Evolutionary conservation across 2,797 vertebrate species (phyloP), one percentile per base, ranked within the genome.

Genomic region (Odontamblyopus lacepedii): DNA sequence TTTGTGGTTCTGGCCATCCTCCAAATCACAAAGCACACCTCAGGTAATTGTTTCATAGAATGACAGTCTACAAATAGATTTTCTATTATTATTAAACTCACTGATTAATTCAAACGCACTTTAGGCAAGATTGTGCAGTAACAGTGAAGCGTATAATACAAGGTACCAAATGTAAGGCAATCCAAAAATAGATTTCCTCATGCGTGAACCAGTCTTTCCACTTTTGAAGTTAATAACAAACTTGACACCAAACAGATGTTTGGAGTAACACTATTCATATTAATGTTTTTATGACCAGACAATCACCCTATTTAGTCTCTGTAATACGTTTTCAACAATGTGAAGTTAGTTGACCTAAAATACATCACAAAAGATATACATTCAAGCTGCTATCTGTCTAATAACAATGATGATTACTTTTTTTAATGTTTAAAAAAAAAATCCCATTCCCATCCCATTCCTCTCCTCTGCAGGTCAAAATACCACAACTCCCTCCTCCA

Each of bases 1-100:
- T 70, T 85, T 71, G 55, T 89, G 51, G 61, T 90, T 81, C 74
- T 62, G 67, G 32, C 38, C 61, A 29, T 89, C 48, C 75, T 89
- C 48, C 82, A 81, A 11, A 38, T 80, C 63, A 13, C n/a, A 32
- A 41, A 78, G 32, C 75, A 72, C n/a, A 41, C 85, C 30, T 77
- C 81, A 77, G 90, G 90, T 92, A 81, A 82, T 16, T 41, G 3
- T 59, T 59, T 44, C 32, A 23, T 11, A 57, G 15, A 69, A 64
- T 35, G 6, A 5, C 61, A 44, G 35, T 26, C 7, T 64, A 48
- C 26, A 41, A 41, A 63, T 44, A 41, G 32, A 63, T 38, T 63
- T 19, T n/a, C 32, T 16, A 32, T 38, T 23, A 55, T 23, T 2
- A 23, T 18, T 61, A 15, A 13, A 61, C 27, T 60, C 26, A 57